Evolutionary conservation across 2,797 vertebrate genomes (phyloP).

Genomic region (Phyllotis vaccarum): DNA sequence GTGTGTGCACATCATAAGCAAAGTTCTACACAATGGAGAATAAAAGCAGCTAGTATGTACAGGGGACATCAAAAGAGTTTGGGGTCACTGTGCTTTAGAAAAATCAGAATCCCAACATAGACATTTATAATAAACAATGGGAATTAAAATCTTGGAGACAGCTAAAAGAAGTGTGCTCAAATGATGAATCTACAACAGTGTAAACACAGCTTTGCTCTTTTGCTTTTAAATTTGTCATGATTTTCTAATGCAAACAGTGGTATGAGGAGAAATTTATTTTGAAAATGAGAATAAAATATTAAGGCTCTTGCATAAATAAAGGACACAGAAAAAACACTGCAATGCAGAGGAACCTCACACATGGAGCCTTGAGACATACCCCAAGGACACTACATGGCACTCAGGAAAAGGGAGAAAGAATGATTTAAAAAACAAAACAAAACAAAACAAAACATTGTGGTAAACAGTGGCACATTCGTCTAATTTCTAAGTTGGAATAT

Average conservation of each 20-base stretch:
- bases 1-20: neutral
- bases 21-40: neutral
- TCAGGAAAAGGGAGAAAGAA: constrained; percentile 34
- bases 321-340: neutral
- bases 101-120: neutral
- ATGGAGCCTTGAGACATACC: neutral
- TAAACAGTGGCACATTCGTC: neutral
- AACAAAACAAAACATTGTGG: no score
- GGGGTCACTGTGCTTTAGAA: neutral
- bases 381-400: neutral
- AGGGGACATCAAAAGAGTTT: neutral
- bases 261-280: neutral
- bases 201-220: neutral
- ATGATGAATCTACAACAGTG: constrained; percentile 5
- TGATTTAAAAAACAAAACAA: neutral
- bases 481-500: neutral
- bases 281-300: neutral
- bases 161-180: neutral
- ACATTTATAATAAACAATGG: neutral
- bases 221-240: constrained; percentile 13
- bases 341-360: neutral
- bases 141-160: neutral
- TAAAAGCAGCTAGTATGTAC: neutral
- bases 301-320: neutral
- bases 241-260: neutral